Evolutionary conservation across 2,888 invertebrate species (phyloP), one percentile per base, ranked within the genome.

Genomic region (Gymnocheta viridis): DNA sequence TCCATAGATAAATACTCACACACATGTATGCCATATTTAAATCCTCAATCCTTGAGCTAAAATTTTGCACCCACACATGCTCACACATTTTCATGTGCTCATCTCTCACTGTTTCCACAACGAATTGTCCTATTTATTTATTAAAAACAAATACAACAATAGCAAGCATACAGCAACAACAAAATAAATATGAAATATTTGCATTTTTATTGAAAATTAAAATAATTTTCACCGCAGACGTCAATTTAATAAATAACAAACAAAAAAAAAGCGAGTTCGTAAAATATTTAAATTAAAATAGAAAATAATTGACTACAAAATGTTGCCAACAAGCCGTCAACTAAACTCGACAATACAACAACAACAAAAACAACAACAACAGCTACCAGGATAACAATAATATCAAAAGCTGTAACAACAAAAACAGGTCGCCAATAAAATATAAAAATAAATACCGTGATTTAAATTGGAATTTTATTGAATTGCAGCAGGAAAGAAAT

Each of bases 191-290:
- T 66, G 10, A 85, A 85, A 82, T 76, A 87, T 87, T 87, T 87
- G 87, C 87, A 87, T 87, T 87, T 87, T 87, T 87, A 87, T 87
- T 87, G 87, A 87, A 87, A 87, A 87, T 87, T 87, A 87, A 87
- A 87, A 87, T 87, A 85, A 87, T 87, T 87, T 87, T 85, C 86
- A 87, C 87, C 87, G 87, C 87, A 87, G 86, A 87, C 87, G 84
- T 87, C 86, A 86, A 86, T 86, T 87, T 87, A 86, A 87, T 85
- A 72, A 79, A 64, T 54, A 54, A 51, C 2, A 60, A 49, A 38
- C 24, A 62, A 38, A 35, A 56, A 9, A 22, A 47, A 47, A 49
- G 4, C 17, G 29, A 22, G 44, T 70, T 62, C n/a, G 54, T 22
- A 70, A 82, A 81, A 82, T 76, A 76, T 82, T 82, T 82, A 82